phyloP scores from a whole-genome alignment of 2,113 vertebrate genomes.

The Tachuris rubrigastra region DNA sequence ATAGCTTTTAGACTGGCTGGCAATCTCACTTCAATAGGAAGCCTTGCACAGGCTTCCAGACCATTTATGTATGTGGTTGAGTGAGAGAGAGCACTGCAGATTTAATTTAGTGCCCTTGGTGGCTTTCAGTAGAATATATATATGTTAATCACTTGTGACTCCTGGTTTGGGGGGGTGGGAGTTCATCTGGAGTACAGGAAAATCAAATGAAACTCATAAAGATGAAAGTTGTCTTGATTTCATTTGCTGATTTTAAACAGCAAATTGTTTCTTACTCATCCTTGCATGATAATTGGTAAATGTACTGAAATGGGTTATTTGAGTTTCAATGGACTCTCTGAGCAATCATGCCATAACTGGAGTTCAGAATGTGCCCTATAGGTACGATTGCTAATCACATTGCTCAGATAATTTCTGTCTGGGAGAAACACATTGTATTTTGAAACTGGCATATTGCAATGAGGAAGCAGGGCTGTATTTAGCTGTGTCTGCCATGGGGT shows the following conservation, averaged over 20 bases:
- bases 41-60: slow-evolving; percentile 2
- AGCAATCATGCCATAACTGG: neutral
- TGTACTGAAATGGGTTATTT: slow-evolving; percentile 54
- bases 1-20: slow-evolving; percentile 52
- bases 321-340: slow-evolving; percentile 45
- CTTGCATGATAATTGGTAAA: slow-evolving; percentile 58
- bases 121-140: slow-evolving; percentile 29
- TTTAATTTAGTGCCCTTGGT: slow-evolving; percentile 58
- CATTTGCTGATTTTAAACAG: slow-evolving; percentile 49
- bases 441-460: neutral
- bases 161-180: neutral
- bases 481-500: neutral
- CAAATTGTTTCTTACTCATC: slow-evolving; percentile 51
- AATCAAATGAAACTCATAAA: slow-evolving; percentile 57
- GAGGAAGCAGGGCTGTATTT: neutral
- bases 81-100: neutral
- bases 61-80: neutral
- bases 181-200: slow-evolving; percentile 40
- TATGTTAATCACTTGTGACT: slow-evolving; percentile 51
- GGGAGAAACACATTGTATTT: slow-evolving; percentile 3
- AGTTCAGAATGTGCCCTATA: slow-evolving; percentile 50
- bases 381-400: slow-evolving; percentile 24
- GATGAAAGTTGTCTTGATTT: slow-evolving; percentile 55
- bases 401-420: slow-evolving; percentile 50
- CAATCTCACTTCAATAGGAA: slow-evolving; percentile 28